Evolutionary conservation across 2,888 invertebrate genomes (phyloP), one percentile per base, ranked within the genome.

Genomic region (Microplitis manilae): DNA sequence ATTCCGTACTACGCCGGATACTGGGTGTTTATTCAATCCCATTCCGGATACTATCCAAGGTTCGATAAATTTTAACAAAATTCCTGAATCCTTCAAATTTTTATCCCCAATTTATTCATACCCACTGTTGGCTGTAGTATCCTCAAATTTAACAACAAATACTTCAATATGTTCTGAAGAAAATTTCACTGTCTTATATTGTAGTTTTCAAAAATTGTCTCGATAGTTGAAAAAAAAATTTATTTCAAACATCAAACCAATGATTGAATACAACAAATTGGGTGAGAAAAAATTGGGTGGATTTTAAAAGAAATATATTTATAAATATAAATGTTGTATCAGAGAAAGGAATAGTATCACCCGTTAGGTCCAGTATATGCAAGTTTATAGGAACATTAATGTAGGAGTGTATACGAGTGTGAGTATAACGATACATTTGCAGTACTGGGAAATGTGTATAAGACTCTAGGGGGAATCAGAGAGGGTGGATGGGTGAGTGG

Each of bases 361-460:
- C 85, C 86, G 83, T 81, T 85, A 82, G 82, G 71, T 74, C 74
- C 75, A 77, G 68, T 62, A 60, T 59, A 76, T 82, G 83, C 81
- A 83, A 79, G 81, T 81, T 80, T 50, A 50, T 13, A 50, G 9
- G 79, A 83, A 79, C 73, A 69, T 30, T 75, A 79, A 79, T 79
- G 81, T 73, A 81, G 73, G 65, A 77, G 84, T 50, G 50, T 50
- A 13, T 50, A 13, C 4, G 50, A 50, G 50, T 50, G 50, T 50
- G 50, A 83, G 83, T 80, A 76, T 81, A 77, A 81, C 81, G 83
- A 85, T 81, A 81, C 84, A 81, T 84, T 81, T 77, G 82, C 77
- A 78, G 50, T 8, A 50, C 9, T 50, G 50, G 50, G 8, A 50
- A 50, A 13, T 81, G 76, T 81, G 77, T 79, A 80, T 79, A 80